Conservation (phyloP, 2,888 invertebrate genomes). For the Xestobium rufovillosum region DNA sequence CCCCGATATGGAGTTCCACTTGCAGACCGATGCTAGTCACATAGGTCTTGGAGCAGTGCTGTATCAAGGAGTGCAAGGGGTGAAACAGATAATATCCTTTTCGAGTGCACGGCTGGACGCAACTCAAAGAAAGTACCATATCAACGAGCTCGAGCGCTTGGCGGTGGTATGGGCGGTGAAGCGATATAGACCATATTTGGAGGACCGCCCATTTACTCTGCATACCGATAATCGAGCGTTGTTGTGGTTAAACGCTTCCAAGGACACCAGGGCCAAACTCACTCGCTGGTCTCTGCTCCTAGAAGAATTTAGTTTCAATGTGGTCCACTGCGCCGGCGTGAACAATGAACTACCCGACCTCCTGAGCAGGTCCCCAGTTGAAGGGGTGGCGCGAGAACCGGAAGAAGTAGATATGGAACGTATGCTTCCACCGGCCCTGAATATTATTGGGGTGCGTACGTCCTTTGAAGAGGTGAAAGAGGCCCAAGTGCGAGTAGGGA, state of each 20-base stretch:
- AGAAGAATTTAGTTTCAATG: slow-evolving; percentile 20
- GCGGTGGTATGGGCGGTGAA: slow-evolving; percentile 24
- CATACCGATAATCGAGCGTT: slow-evolving; percentile 20
- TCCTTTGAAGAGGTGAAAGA: too few species aligned
- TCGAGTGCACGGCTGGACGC: slow-evolving; percentile 15
- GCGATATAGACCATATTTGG: slow-evolving; percentile 22
- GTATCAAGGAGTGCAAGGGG: slow-evolving; percentile 15
- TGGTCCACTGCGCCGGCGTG: slow-evolving; percentile 25
- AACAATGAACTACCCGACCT: slow-evolving; percentile 21
- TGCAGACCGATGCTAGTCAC: slow-evolving; percentile 23
- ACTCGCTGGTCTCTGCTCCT: slow-evolving; percentile 20
- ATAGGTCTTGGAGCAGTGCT: slow-evolving; percentile 22
- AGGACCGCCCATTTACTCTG: slow-evolving; percentile 19
- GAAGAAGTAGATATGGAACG: too few species aligned
- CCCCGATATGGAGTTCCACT: slow-evolving; percentile 13
- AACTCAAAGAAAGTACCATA: slow-evolving; percentile 16
- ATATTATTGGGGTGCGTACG: too few species aligned
- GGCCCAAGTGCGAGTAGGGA: too few species aligned
- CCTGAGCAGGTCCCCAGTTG: slow-evolving; percentile 14
- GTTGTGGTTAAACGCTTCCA: slow-evolving; percentile 17
- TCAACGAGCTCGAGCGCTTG: slow-evolving; percentile 23
- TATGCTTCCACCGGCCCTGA: too few species aligned
- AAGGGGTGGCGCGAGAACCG: background rate
- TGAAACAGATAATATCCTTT: slow-evolving; percentile 18
- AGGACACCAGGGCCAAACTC: slow-evolving; percentile 16